Conservation (phyloP, 2,888 invertebrate species). For the Coenonympha glycerion region DNA sequence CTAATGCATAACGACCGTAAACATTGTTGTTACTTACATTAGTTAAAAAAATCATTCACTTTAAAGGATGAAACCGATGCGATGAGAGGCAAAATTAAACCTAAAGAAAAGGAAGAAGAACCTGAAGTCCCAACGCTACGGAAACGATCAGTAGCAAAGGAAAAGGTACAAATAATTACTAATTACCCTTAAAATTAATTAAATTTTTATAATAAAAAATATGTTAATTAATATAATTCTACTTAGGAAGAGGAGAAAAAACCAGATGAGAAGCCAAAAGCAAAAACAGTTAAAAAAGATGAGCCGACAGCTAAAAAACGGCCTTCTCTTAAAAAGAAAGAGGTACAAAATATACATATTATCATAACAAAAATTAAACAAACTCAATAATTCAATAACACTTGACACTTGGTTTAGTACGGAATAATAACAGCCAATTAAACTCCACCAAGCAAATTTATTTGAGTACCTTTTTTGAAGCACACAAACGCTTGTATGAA, state of each 20-base stretch:
- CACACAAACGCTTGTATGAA: neutral
- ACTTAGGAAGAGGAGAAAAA: slow-evolving; percentile 64
- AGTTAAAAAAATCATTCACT: slow-evolving; percentile 1
- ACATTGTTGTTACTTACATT: neutral
- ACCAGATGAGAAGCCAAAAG: slow-evolving; percentile 66
- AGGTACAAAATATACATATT: slow-evolving; percentile 45
- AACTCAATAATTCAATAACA: slow-evolving; percentile 5
- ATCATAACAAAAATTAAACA: neutral
- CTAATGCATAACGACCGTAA: neutral
- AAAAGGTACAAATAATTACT: slow-evolving; percentile 49
- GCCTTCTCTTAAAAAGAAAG: slow-evolving; percentile 64
- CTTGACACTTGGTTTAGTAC: slow-evolving; percentile 3
- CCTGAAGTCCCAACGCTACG: slow-evolving; percentile 61
- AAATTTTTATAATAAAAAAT: slow-evolving; percentile 10
- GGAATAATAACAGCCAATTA: neutral
- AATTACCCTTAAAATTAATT: no score
- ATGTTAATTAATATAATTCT: slow-evolving; percentile 19
- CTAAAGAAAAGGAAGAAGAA: slow-evolving; percentile 64
- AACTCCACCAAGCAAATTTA: neutral
- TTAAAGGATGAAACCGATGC: slow-evolving; percentile 61
- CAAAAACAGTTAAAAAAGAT: slow-evolving; percentile 58
- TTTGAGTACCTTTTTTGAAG: neutral
- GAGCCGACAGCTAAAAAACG: slow-evolving; percentile 63
- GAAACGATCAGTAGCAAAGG: slow-evolving; percentile 62
- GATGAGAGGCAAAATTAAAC: slow-evolving; percentile 68